phyloP scores from a whole-genome alignment of 2,888 invertebrate genomes.

The Geotrupes spiniger region DNA sequence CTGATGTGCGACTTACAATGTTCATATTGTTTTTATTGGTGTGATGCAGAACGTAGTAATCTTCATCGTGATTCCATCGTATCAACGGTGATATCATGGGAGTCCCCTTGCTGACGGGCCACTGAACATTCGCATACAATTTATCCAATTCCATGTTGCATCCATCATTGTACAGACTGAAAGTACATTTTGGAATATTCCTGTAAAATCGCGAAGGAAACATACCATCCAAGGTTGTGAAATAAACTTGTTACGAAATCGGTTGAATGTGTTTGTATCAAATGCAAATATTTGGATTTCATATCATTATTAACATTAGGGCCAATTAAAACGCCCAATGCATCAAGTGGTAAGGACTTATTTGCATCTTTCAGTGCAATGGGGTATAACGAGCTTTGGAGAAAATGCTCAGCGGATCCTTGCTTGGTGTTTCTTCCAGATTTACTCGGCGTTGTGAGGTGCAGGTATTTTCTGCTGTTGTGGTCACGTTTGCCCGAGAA shows the following conservation, averaged over 20 bases:
- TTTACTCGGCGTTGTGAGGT: too few species aligned
- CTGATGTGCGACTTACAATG: constrained; percentile 63
- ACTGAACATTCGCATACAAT: constrained; percentile 72
- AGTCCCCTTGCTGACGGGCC: constrained; percentile 83
- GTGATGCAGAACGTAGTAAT: constrained; percentile 71
- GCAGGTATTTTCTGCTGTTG: too few species aligned
- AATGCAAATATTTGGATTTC: too few species aligned
- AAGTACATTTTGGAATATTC: neutral
- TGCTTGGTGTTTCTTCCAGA: too few species aligned
- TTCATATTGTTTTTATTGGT: constrained; percentile 65
- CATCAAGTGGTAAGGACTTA: too few species aligned
- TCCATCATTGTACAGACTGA: constrained; percentile 74
- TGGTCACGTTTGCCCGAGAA: too few species aligned
- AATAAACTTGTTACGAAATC: neutral
- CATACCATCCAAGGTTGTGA: neutral
- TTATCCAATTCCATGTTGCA: constrained; percentile 70
- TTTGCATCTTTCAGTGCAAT: too few species aligned
- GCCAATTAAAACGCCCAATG: too few species aligned
- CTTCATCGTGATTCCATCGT: constrained; percentile 83
- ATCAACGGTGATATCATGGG: constrained; percentile 80
- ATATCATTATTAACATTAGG: neutral
- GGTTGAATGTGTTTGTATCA: neutral
- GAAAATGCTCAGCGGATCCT: neutral
- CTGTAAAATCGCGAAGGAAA: neutral
- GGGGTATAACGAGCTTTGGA: neutral